phyloP scores from a whole-genome alignment of 2,113 vertebrate species.

The Puntigrus tetrazona region DNA sequence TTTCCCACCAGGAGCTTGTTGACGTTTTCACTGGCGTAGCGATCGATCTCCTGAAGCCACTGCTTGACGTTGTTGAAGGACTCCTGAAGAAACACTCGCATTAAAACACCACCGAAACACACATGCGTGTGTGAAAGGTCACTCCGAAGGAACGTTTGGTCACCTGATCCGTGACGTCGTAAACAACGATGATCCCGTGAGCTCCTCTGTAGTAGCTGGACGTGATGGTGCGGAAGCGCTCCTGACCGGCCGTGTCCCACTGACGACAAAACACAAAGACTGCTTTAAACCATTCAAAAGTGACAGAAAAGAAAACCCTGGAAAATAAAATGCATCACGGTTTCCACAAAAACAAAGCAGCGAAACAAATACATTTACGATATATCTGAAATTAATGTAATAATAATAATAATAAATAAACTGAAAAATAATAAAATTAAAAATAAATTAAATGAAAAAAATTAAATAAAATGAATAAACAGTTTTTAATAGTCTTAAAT shows the following conservation, averaged over 20 bases:
- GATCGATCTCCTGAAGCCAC: conserved; percentile 99
- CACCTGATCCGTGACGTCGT: conserved; percentile 97
- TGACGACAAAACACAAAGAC: conserved; percentile 60
- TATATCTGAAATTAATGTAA: no score
- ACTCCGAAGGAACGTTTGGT: conserved; percentile 14
- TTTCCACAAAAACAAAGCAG: no score
- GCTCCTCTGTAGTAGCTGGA: conserved; percentile 99
- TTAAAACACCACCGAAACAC: background rate
- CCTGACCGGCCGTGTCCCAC: conserved; percentile 98
- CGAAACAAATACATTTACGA: no score
- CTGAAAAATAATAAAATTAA: no score
- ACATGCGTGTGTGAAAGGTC: background rate
- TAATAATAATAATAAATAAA: no score
- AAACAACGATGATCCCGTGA: conserved; percentile 97
- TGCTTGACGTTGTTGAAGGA: conserved; percentile 98
- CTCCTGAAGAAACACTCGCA: conserved; percentile 75
- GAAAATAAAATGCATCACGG: no score
- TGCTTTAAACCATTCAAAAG: no score
- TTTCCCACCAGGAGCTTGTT: conserved; percentile 98
- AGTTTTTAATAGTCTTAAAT: no score
- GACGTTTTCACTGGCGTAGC: conserved; percentile 97
- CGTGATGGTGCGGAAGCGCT: conserved; percentile 96
- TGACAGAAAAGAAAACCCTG: no score
- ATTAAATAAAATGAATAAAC: no score
- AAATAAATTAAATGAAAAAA: no score